Percentiles rank a stretch among this genome's conserved stretches.
phyloP scores from a whole-genome alignment of 2,113 vertebrate genomes.

The Gymnogyps californianus region DNA sequence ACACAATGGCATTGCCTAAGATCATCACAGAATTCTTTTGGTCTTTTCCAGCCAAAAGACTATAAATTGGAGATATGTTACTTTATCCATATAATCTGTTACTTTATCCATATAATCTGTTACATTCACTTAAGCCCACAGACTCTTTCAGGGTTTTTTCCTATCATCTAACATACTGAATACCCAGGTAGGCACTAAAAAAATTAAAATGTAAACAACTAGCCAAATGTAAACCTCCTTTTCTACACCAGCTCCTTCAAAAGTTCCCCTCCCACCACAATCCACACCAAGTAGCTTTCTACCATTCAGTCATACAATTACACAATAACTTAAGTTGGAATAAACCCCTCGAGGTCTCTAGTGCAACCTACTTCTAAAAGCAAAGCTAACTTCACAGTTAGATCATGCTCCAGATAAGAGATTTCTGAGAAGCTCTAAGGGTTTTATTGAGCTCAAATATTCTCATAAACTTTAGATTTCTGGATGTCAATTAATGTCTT shows the following conservation, averaged over 20 bases:
- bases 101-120: too few species aligned
- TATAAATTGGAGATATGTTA: background rate
- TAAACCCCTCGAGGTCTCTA: background rate
- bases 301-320: background rate
- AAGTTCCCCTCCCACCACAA: background rate
- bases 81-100: background rate
- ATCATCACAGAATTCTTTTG: background rate
- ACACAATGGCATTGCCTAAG: background rate
- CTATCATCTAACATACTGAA: background rate
- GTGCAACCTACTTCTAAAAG: background rate
- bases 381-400: background rate
- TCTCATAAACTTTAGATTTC: background rate
- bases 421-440: background rate
- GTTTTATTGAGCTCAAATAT: background rate
- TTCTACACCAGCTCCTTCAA: background rate
- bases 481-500: background rate
- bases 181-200: background rate
- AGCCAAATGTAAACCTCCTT: background rate
- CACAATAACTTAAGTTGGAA: background rate
- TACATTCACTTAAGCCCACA: background rate
- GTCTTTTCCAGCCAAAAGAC: background rate
- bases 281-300: background rate
- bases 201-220: background rate
- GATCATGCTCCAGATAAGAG: background rate
- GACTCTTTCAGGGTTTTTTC: background rate